Base-by-base conservation (phyloP, 2,113 vertebrate genomes). In the Esox niger region DNA sequence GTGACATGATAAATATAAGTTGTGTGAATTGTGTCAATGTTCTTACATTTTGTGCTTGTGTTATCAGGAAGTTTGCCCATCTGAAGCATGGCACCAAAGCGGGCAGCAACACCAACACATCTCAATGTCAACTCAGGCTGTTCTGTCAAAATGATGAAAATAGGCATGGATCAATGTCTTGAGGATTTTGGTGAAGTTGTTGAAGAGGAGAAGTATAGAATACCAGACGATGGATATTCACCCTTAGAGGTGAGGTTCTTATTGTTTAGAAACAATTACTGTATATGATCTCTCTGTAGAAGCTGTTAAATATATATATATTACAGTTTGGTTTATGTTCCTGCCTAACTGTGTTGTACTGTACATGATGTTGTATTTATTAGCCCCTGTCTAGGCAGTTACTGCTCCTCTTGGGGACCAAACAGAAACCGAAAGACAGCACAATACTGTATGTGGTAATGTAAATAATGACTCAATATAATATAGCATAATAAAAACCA, bases 1-100 rank as follows among this genome's bases (percentile, higher is more conserved):
- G 17, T 43, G 38, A 52, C n/a, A 11, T 52, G 47, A 23, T 9
- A 6, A 20, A 23, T 7, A 20, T 52, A 52, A 0, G 8, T 52
- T 49, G 6, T 52, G 47, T 52, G n/a, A 15, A 52, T 52, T n/a
- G 7, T 15, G 47, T 52, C n/a, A n/a, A 21, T 52, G n/a, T 52
- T 15, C 20, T 10, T 58, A 10, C 31, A 15, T 31, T 59, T 27
- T 30, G 11, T 31, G 17, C 27, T 20, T 26, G 17, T 59, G 25
- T 26, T 58, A 17, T 29, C 57, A 30, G 17, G 27, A 13, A 4
- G 57, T 30, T 20, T 26, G 6, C 23, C 60, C 64, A 20, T 20
- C n/a, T 74, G 26, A 79, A 38, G 1, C 26, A 90, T 90, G 88
- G 86, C 88, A 35, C 88, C 86, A n/a, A 90, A 90, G 69, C 85